Base-by-base conservation (phyloP, 1,140 invertebrate genomes). In the Elysia chlorotica region DNA sequence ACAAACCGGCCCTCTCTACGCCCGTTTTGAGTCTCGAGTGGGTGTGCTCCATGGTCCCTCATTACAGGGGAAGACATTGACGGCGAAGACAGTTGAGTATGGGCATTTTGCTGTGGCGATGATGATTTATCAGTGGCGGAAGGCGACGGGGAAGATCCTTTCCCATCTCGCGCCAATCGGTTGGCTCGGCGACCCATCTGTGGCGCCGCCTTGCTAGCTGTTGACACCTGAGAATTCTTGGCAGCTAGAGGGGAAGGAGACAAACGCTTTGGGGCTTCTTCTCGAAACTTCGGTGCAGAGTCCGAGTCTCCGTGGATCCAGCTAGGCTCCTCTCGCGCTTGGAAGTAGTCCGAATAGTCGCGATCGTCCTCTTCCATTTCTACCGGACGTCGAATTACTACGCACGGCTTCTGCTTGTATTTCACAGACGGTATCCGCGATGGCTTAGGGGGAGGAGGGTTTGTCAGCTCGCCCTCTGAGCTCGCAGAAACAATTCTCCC, bases 391-490 rank as follows among this genome's bases (percentile, higher is more conserved):
- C 83, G 69, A 3, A 84, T 77, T 23, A 67, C 66, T 6, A 86
- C 78, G n/a, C 73, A 57, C 5, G 86, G 86, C 28, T 78, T 74
- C 21, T 81, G 76, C 54, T 79, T 82, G 54, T 82, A 81, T 59
- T 84, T 87, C 10, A 87, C 74, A 0, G 87, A 90, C 21, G 91
- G 91, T 65, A 92, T 84, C 71, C 92, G 85, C 35, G 92, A 91
- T 4, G 92, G 93, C 87, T 93, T 94, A 0, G 93, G 92, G 14
- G 93, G 93, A 10, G 92, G 91, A 21, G 82, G 72, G 73, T 80
- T 83, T 56, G 70, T 71, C 17, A 86, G 74, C 66, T 82, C 74
- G 73, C 81, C 81, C 37, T 86, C 85, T n/a, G 83, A 85, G 10
- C 74, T 74, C 19, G 82, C 74, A 1, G 76, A 74, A 0, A 66